Percentiles rank a stretch among this genome's conserved stretches.
Evolutionary conservation across 2,888 invertebrate genomes (phyloP).

Genomic region (Lymantria dispar): DNA sequence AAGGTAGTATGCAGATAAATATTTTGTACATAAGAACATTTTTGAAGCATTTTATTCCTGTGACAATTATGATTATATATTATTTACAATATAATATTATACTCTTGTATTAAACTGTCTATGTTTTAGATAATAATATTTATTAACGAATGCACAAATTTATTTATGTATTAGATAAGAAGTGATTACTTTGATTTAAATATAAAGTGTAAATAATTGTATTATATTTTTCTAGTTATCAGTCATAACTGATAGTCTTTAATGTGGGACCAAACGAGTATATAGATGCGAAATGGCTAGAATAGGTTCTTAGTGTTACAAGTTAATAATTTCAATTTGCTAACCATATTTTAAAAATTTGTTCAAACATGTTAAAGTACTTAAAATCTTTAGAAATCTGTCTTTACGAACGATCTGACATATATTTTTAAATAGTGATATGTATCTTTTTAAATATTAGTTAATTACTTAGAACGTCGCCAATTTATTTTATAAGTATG

Average conservation of each 20-base stretch:
- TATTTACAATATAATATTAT: slow-evolving; percentile 7
- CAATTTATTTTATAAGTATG: too few species aligned
- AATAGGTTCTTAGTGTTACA: too few species aligned
- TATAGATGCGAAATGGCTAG: neutral
- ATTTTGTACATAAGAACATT: slow-evolving; percentile 16
- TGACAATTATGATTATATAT: slow-evolving; percentile 16
- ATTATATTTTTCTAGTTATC: slow-evolving; percentile 26
- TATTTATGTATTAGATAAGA: neutral
- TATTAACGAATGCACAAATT: slow-evolving; percentile 23
- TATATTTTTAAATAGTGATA: too few species aligned
- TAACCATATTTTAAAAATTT: too few species aligned
- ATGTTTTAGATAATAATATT: slow-evolving; percentile 17
- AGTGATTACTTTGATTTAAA: slow-evolving; percentile 1
- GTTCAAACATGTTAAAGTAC: too few species aligned
- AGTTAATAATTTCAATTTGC: too few species aligned
- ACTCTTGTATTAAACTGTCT: slow-evolving; percentile 12
- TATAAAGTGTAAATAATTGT: slow-evolving; percentile 30
- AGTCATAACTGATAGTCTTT: slow-evolving; percentile 18
- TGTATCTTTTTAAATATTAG: too few species aligned
- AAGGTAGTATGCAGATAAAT: neutral
- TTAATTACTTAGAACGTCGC: too few species aligned
- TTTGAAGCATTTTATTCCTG: slow-evolving; percentile 14
- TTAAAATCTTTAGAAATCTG: too few species aligned
- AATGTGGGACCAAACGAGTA: slow-evolving; percentile 27
- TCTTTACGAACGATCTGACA: too few species aligned